A percentile compares a stretch with the other conserved stretches of the same genome.
phyloP scores from a whole-genome alignment of 2,113 vertebrate genomes.

The Tachuris rubrigastra region DNA sequence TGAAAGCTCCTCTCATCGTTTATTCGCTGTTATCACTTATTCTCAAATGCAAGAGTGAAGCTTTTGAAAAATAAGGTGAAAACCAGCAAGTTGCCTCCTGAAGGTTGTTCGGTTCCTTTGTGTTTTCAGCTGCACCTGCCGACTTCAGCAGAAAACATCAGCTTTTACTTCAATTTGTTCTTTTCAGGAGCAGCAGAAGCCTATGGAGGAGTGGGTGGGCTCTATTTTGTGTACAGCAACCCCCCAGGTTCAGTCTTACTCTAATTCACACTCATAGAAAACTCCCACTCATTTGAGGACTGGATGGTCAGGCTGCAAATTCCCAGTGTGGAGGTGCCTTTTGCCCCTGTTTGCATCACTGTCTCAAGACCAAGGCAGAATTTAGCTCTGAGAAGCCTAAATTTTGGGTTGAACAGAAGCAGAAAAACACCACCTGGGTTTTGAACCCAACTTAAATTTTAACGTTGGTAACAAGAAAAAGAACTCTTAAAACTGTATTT shows the following conservation, averaged over 20 bases:
- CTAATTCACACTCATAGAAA: rapidly evolving
- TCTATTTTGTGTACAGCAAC: rapidly evolving
- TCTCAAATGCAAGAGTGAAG: not conserved
- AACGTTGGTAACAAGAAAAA: not conserved
- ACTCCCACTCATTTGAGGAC: not conserved
- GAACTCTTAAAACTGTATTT: not conserved
- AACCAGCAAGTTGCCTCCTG: rapidly evolving
- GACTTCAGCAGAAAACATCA: not conserved
- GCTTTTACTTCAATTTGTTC: not conserved
- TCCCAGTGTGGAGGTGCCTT: not conserved
- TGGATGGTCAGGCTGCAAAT: not conserved
- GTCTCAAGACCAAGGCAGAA: not conserved
- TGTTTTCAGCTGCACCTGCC: rapidly evolving
- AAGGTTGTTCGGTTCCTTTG: not conserved
- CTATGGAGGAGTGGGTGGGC: not conserved
- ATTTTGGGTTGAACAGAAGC: not conserved
- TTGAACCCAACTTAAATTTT: not conserved
- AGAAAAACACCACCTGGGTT: not conserved
- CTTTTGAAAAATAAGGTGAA: not conserved
- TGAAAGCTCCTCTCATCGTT: rapidly evolving
- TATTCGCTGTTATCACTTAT: not conserved
- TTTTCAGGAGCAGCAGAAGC: not conserved
- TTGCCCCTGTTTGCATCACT: rapidly evolving
- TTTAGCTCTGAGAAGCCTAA: not conserved
- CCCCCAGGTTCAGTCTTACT: not conserved